Evolutionary conservation across 2,797 vertebrate species (phyloP).

Genomic region (Coilia nasus): DNA sequence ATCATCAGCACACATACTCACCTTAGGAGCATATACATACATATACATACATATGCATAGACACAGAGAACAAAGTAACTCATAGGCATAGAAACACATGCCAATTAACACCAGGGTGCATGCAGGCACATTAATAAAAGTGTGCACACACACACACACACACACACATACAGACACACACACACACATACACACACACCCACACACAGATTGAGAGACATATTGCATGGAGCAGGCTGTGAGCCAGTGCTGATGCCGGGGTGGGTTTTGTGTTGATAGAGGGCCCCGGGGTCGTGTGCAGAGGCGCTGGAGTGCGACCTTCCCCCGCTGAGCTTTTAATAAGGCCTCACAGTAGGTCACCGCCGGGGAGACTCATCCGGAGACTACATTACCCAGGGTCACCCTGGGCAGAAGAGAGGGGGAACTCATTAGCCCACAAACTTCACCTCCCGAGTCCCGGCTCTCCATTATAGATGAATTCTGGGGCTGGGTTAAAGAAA

Average conservation of each 20-base stretch:
- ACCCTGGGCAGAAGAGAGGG: slow-evolving; percentile 37
- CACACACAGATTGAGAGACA: neutral
- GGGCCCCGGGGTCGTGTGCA: slow-evolving; percentile 41
- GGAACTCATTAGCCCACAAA: slow-evolving; percentile 48
- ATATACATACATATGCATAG: too few species aligned
- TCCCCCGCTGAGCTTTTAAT: slow-evolving; percentile 73
- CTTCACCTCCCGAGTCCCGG: slow-evolving; percentile 36
- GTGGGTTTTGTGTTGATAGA: slow-evolving; percentile 55
- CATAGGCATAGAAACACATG: too few species aligned
- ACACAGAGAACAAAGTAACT: too few species aligned
- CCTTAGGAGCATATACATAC: too few species aligned
- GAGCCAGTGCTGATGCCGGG: slow-evolving; percentile 32
- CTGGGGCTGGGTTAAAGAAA: neutral
- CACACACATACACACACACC: neutral
- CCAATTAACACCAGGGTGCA: too few species aligned
- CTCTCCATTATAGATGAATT: slow-evolving; percentile 50
- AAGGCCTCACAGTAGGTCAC: slow-evolving; percentile 51
- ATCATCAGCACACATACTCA: too few species aligned
- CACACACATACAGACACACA: neutral
- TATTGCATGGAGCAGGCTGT: slow-evolving; percentile 16
- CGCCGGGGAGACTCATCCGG: slow-evolving; percentile 39
- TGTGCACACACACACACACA: neutral
- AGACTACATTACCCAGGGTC: slow-evolving; percentile 50
- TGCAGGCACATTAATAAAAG: too few species aligned
- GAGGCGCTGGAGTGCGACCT: slow-evolving; percentile 50